Conservation (phyloP, 1,140 invertebrate species). For the Pantala flavescens region DNA sequence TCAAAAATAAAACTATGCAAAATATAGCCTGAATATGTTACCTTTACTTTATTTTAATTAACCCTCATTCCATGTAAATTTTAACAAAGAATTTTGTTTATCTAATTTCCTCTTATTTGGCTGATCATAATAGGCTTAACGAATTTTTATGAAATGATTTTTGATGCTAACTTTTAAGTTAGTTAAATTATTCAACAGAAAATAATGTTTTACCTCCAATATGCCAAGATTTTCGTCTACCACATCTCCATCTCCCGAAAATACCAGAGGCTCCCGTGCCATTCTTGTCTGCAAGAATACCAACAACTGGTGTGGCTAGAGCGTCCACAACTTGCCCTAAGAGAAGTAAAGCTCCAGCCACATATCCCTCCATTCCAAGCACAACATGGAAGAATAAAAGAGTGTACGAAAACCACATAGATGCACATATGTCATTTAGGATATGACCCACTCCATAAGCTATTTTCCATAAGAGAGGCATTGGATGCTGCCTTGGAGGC, state of each 20-base stretch:
- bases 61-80: too few species aligned
- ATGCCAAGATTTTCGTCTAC: conserved; percentile 68
- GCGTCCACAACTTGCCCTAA: conserved; percentile 78
- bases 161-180: too few species aligned
- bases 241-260: conserved; percentile 52
- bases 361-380: conserved; percentile 52
- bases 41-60: too few species aligned
- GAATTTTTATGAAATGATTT: too few species aligned
- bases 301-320: conserved; percentile 74
- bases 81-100: too few species aligned
- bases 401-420: conserved; percentile 91
- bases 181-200: too few species aligned
- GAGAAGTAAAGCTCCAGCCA: conserved; percentile 66
- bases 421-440: conserved; percentile 81
- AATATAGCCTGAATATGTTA: too few species aligned
- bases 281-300: conserved; percentile 60
- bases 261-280: conserved; percentile 42
- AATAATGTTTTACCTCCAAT: conserved; percentile 51
- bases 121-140: too few species aligned
- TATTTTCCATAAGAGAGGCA: conserved; percentile 40
- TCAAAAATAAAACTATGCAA: too few species aligned
- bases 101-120: too few species aligned
- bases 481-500: conserved; percentile 25
- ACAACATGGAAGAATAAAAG: conserved; percentile 79
- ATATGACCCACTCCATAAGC: conserved; percentile 76